Evolutionary conservation across 2,888 invertebrate species (phyloP).

Genomic region (Trachelus tabidus): DNA sequence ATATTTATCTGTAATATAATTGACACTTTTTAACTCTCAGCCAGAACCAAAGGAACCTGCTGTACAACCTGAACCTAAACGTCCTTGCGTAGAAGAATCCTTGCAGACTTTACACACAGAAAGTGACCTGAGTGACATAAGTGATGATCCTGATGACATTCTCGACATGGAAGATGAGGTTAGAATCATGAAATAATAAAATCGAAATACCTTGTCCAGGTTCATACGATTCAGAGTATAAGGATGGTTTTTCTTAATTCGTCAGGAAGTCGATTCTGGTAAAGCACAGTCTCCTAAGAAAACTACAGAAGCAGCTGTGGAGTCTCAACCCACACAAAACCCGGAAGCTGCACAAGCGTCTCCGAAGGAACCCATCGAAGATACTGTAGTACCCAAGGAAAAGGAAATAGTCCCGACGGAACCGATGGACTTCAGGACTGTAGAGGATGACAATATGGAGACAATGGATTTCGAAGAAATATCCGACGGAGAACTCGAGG

Average conservation of each 20-base stretch:
- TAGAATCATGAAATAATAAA: neutral
- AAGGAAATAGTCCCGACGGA: constrained; percentile 35
- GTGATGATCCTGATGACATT: constrained; percentile 90
- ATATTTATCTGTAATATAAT: neutral
- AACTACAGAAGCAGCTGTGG: constrained; percentile 39
- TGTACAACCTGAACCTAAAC: constrained; percentile 46
- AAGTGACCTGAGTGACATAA: constrained; percentile 87
- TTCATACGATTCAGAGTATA: neutral
- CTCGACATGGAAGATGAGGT: constrained; percentile 79
- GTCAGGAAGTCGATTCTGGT: constrained; percentile 35
- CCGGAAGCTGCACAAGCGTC: constrained; percentile 53
- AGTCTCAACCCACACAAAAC: constrained; percentile 45
- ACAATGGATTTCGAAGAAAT: constrained; percentile 90
- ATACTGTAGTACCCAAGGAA: constrained; percentile 50
- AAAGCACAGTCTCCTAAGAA: constrained; percentile 44
- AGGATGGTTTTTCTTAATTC: constrained; percentile 2
- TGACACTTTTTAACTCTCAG: neutral
- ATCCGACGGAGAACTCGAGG: constrained; percentile 89
- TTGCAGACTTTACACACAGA: constrained; percentile 70
- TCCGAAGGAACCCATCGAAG: constrained; percentile 52
- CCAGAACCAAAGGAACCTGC: constrained; percentile 67
- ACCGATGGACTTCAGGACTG: constrained; percentile 50
- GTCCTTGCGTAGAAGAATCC: constrained; percentile 63
- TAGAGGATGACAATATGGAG: constrained; percentile 78
- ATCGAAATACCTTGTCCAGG: neutral